Base-by-base conservation (phyloP, 2,797 vertebrate species). In the Dermochelys coriacea region DNA sequence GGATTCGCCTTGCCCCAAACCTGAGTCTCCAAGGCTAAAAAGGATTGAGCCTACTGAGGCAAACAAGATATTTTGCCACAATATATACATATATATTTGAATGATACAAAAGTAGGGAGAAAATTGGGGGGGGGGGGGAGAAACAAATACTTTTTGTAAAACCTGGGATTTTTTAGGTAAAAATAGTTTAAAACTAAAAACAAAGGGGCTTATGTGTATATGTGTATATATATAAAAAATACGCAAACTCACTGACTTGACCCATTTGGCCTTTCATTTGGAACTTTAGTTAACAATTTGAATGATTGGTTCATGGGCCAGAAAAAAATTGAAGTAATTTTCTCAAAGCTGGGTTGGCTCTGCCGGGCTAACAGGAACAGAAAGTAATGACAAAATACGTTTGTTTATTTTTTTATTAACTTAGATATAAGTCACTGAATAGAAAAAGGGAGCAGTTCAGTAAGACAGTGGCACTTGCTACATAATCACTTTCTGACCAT, bases 181-280 rank as follows among this genome's bases (percentile, higher is more conserved):
- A 31, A 59, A 59, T 29, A 59, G 27, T 29, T 59, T 59, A 29
- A 31, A 59, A 59, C 57, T 59, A 12, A 59, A 29, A 59, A 9
- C 12, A 29, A 59, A 14, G 12, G 12, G 23, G 57, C 2, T 25
- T 55, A 14, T 50, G 12, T 50, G 12, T 50, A 12, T 49, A 47
- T 47, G 10, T 47, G 10, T 47, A 47, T 47, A 47, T 49, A 11
- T 47, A 11, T 47, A 47, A 47, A 47, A 19, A 6, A 75, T 31
- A 91, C 87, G 88, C 91, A 96, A 96, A 91, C 80, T 94, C 91
- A 85, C 91, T 94, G 94, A 96, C 87, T 97, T 96, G 91, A 97
- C 91, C 95, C 82, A 6, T 23, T n/a, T 94, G 94, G 90, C 97
- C 89, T 87, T 79, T 45, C 80, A 89, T 82, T 93, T 92, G 94